Evolutionary conservation across 2,797 vertebrate genomes (phyloP), one percentile per base, ranked within the genome.

Genomic region (Acrossocheilus wenchowensis): DNA sequence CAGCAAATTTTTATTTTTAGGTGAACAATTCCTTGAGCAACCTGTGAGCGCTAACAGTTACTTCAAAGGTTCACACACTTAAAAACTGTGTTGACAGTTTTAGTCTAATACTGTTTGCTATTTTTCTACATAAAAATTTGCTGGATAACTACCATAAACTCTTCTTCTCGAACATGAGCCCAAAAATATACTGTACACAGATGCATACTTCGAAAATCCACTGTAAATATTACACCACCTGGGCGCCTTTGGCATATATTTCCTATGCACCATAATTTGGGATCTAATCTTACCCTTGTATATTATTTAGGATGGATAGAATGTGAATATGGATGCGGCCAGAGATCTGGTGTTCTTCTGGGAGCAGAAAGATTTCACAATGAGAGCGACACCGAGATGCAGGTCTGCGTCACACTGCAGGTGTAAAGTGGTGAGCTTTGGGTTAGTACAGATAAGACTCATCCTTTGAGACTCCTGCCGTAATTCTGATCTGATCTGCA

Each of bases 331-430:
- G 8, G 15, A 19, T 34, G n/a, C 23, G 41, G 23, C 7, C 52
- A 41, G 78, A 34, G 78, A 30, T 45, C 14, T 30, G 8, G n/a
- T 80, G 60, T 48, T 66, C 41, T 68, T 50, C 10, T 19, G 23
- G n/a, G 6, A 57, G 8, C 9, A 66, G 64, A 66, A 66, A 34
- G 30, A 66, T 15, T 43, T 72, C 39, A 6, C 68, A 12, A 23
- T 71, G 36, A 17, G 64, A 68, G 30, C 14, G 30, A 68, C 64
- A 68, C 30, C 11, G 36, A 71, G 68, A 36, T 71, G 68, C 68
- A 71, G 50, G 26, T 78, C 34, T 57, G 52, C 52, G 23, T 60
- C 78, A 43, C 36, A 48, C 60, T 81, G 60, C 60, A 48, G 78
- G 17, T 81, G 43, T 48, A 82, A 82, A 71, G 45, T 15, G 19